These are phyloP conservation scores for Meriones psammophilus DNA, from an alignment of 2,797 vertebrate species.

Conservation along the genomic window DNA sequence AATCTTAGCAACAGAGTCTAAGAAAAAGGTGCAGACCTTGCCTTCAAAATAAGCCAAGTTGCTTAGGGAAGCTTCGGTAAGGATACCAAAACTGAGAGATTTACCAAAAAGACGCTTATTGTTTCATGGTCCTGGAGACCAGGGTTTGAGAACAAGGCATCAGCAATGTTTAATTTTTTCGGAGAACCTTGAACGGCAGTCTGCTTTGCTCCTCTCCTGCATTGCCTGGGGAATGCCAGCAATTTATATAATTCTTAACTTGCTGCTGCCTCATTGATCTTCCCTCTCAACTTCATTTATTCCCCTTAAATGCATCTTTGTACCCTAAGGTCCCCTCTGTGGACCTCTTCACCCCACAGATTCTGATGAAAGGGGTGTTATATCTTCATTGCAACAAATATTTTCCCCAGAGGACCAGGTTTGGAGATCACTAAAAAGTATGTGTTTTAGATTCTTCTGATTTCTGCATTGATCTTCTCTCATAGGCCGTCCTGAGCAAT, in stretches of 20 bases:
- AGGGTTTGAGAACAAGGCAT: background rate
- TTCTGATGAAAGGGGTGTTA: background rate
- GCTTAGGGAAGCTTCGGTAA: background rate
- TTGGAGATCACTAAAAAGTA: background rate
- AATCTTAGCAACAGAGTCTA: background rate
- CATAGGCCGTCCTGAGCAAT: background rate
- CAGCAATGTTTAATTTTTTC: background rate
- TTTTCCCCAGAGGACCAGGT: background rate
- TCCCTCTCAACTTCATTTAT: background rate
- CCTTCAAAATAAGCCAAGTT: background rate
- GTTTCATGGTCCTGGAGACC: background rate
- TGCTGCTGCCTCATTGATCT: background rate
- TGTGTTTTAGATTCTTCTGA: background rate
- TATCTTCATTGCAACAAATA: background rate
- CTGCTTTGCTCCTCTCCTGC: background rate
- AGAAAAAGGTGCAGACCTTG: background rate
- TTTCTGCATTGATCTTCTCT: background rate
- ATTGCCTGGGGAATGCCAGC: background rate
- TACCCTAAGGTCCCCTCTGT: background rate
- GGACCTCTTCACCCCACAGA: accelerated
- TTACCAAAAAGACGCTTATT: background rate
- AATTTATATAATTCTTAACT: background rate
- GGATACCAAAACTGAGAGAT: background rate
- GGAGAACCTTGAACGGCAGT: background rate
- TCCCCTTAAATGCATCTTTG: background rate